These are phyloP conservation scores for Campoplex nolae DNA, from an alignment of 2,888 invertebrate genomes.

Conservation along the genomic window DNA sequence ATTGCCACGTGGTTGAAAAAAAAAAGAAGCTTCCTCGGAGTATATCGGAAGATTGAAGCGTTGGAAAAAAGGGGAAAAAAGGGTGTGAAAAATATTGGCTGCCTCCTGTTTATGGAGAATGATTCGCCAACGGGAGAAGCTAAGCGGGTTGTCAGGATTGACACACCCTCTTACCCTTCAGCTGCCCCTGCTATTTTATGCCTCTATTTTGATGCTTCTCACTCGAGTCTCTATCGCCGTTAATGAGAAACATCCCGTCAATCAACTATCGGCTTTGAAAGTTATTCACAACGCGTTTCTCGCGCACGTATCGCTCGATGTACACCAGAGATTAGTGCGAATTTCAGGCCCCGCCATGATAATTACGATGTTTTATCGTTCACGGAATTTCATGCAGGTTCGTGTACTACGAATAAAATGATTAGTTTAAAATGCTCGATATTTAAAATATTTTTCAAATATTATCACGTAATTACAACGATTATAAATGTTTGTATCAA, in stretches of 20 bases:
- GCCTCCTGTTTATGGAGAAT: constrained; percentile 4
- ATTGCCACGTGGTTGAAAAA: constrained; percentile 29
- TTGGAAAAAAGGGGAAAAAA: constrained; percentile 9
- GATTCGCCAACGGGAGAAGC: not conserved
- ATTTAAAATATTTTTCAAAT: constrained; percentile 2
- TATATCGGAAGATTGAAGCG: constrained; percentile 38
- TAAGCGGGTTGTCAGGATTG: constrained; percentile 20
- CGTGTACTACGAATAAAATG: not conserved
- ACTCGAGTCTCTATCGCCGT: constrained; percentile 40
- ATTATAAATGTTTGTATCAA: not conserved
- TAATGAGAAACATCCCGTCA: constrained; percentile 59
- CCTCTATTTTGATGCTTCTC: constrained; percentile 17
- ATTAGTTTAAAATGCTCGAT: not conserved
- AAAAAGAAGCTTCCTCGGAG: not conserved
- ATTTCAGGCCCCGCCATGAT: not conserved
- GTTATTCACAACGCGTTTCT: constrained; percentile 18
- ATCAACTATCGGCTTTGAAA: constrained; percentile 43
- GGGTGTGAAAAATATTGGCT: not conserved
- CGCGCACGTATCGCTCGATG: not conserved
- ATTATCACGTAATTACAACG: not conserved
- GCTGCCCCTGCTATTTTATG: constrained; percentile 10
- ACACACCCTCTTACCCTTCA: constrained; percentile 9
- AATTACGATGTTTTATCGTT: not conserved
- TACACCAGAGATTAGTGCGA: not conserved
- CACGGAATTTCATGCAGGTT: not conserved